Percentiles rank a stretch among this genome's conserved stretches.
Evolutionary conservation across 2,797 vertebrate genomes (phyloP).

Genomic region (Pipistrellus pipistrellus): DNA sequence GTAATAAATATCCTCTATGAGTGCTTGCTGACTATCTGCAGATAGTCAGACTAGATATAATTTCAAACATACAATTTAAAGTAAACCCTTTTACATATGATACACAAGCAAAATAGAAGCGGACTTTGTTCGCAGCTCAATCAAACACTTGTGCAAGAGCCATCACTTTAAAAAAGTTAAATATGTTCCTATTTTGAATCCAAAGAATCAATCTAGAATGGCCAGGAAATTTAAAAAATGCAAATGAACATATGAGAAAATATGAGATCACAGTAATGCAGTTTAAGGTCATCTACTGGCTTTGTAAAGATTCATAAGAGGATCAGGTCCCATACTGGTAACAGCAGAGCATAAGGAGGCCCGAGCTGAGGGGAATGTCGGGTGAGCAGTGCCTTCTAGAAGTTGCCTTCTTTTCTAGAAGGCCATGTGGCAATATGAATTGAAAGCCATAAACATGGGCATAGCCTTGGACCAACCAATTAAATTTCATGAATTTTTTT

Average conservation of each 20-base stretch:
- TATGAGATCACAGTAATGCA: background rate
- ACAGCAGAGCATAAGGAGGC: background rate
- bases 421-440: background rate
- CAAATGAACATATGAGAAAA: background rate
- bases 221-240: background rate
- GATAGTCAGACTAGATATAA: background rate
- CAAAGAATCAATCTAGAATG: constrained; percentile 16
- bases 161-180: background rate
- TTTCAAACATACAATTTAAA: constrained; percentile 32
- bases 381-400: background rate
- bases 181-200: background rate
- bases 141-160: background rate
- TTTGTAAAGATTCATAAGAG: background rate
- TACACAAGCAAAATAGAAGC: constrained; percentile 26
- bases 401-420: background rate
- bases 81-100: background rate
- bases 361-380: background rate
- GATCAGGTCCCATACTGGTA: rapidly evolving
- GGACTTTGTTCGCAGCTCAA: background rate
- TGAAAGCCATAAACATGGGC: background rate
- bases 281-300: background rate
- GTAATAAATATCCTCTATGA: background rate
- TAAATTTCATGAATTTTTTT: background rate
- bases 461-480: background rate
- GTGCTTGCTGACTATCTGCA: background rate